Evolutionary conservation across 37 sponge, comb jelly and placozoan genomes (phyloP).

Genomic region (Aplysina aerophoba): DNA sequence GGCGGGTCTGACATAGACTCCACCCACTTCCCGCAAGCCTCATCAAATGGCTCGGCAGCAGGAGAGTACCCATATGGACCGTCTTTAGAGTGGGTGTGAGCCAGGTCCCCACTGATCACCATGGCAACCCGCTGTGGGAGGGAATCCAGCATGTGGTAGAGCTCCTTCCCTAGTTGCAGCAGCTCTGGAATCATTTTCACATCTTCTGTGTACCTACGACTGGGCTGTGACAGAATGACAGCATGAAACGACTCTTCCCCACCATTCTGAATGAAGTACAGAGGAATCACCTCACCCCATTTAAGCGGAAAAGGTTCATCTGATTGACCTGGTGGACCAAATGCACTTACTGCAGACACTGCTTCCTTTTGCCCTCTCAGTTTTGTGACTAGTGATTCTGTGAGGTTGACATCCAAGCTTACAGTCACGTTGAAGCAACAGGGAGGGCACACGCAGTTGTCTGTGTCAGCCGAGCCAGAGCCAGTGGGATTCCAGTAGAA

Average conservation of each 20-base stretch:
- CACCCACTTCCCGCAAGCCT: slow-evolving; percentile 73
- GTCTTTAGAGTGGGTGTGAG: slow-evolving; percentile 67
- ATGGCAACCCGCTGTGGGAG: slow-evolving; percentile 52
- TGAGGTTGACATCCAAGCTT: slow-evolving; percentile 31
- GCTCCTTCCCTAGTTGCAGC: slow-evolving; percentile 38
- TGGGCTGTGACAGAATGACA: slow-evolving; percentile 71
- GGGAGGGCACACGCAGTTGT: slow-evolving; percentile 81
- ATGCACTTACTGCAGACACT: slow-evolving; percentile 65
- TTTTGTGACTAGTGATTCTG: slow-evolving; percentile 26
- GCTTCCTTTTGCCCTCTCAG: slow-evolving; percentile 6
- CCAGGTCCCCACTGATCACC: slow-evolving; percentile 76
- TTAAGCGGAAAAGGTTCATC: slow-evolving; percentile 61
- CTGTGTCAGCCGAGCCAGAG: slow-evolving; percentile 71
- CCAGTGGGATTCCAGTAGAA: slow-evolving; percentile 73
- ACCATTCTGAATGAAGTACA: slow-evolving; percentile 48
- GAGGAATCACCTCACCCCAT: slow-evolving; percentile 83
- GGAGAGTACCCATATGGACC: slow-evolving; percentile 85
- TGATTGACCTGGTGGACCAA: slow-evolving; percentile 54
- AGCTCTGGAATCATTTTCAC: slow-evolving; percentile 75
- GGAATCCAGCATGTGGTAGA: slow-evolving; percentile 38
- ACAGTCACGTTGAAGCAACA: slow-evolving; percentile 77
- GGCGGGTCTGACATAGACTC: not conserved
- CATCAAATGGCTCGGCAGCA: slow-evolving; percentile 78
- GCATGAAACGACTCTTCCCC: not conserved
- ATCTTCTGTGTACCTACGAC: slow-evolving; percentile 65